Percentiles rank a stretch among this genome's conserved stretches.
phyloP scores from a whole-genome alignment of 1,140 invertebrate species.

The Scaptodrosophila lebanonensis region DNA sequence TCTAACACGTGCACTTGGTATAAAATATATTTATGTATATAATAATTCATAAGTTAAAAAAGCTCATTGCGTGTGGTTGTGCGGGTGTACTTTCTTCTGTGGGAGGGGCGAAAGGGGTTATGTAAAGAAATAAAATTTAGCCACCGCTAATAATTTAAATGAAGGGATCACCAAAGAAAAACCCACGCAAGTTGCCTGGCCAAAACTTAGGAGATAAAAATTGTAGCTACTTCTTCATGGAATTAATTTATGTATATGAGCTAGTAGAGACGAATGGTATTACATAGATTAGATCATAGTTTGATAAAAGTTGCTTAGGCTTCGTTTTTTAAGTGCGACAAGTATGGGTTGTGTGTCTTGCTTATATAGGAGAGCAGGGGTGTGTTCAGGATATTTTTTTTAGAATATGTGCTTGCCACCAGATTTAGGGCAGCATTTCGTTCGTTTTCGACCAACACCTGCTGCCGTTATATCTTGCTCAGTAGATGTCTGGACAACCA shows the following conservation, averaged over 20 bases:
- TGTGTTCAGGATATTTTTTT: constrained; percentile 37
- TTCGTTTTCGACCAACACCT: background rate
- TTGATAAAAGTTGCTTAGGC: constrained; percentile 18
- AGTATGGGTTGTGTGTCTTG: background rate
- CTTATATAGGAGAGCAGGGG: constrained; percentile 5
- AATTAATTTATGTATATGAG: constrained; percentile 20
- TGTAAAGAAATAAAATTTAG: no score
- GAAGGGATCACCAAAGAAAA: no score
- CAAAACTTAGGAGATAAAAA: constrained; percentile 4
- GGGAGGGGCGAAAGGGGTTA: no score
- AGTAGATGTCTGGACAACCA: constrained; percentile 95
- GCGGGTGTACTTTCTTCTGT: no score
- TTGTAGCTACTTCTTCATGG: constrained; percentile 23
- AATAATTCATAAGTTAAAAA: no score
- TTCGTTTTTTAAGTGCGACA: constrained; percentile 3
- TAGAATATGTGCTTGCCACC: constrained; percentile 50
- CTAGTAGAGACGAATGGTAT: constrained; percentile 33
- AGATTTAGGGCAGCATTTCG: background rate
- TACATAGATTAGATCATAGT: constrained; percentile 31
- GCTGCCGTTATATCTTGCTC: constrained; percentile 23
- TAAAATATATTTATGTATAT: constrained; percentile 23
- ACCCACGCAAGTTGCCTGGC: no score
- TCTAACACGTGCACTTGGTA: no score
- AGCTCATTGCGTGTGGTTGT: no score
- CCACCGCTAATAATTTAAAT: no score